Percentiles rank a stretch among this genome's conserved stretches.
phyloP scores from a whole-genome alignment of 2,113 vertebrate species.

The Amazona guildingii region DNA sequence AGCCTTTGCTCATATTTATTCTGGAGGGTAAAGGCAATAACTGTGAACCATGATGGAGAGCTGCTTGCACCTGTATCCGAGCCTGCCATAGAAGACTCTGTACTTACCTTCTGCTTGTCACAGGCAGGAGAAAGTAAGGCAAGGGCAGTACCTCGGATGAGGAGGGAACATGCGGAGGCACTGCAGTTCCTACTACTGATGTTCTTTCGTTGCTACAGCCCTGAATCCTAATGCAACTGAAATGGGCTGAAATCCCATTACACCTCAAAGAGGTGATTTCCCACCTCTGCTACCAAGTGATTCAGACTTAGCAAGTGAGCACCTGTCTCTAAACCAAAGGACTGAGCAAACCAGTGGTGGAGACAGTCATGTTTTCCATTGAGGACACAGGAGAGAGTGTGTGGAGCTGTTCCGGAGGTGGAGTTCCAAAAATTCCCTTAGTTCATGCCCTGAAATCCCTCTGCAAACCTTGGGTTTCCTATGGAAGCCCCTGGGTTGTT shows the following conservation, averaged over 20 bases:
- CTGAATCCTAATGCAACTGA: not conserved
- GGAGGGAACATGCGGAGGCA: not conserved
- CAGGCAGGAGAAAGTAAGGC: not conserved
- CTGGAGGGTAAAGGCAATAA: not conserved
- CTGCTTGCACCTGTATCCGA: not conserved
- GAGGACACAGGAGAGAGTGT: not conserved
- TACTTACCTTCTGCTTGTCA: not conserved
- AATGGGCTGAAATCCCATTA: not conserved
- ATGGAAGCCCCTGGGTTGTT: not conserved
- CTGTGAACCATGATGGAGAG: not conserved
- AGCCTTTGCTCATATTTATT: not conserved
- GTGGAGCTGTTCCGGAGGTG: not conserved
- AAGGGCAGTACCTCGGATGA: not conserved
- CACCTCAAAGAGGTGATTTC: not conserved
- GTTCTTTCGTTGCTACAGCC: not conserved
- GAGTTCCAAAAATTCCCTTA: not conserved
- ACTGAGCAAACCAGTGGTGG: not conserved
- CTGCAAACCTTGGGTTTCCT: not conserved
- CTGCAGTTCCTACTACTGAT: not conserved
- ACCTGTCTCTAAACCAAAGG: not conserved
- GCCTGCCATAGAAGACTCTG: not conserved
- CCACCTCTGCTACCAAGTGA: too few relatives aligned
- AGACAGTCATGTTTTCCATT: too few relatives aligned
- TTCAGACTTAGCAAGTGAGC: not conserved
- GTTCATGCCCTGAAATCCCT: not conserved